Percentiles rank a stretch among this genome's conserved stretches.
These are phyloP conservation scores for Empidonax alnorum DNA, from an alignment of 2,113 vertebrate genomes.

Conservation along the genomic window DNA sequence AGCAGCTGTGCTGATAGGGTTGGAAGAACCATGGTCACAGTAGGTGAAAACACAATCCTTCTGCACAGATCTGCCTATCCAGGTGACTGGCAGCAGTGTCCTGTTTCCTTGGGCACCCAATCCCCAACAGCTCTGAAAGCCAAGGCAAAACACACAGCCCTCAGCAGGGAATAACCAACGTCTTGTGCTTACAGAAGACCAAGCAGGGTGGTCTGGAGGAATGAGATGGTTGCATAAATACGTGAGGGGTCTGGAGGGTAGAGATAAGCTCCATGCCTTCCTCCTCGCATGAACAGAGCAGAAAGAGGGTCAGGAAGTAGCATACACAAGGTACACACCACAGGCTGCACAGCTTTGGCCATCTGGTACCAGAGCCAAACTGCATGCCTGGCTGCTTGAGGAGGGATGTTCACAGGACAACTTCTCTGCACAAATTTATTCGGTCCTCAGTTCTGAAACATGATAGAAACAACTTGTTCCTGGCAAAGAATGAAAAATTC, in stretches of 20 bases:
- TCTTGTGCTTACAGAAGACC: not conserved
- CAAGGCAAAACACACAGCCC: not conserved
- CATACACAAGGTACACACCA: accelerated
- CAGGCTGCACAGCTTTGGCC: accelerated
- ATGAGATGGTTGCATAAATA: accelerated
- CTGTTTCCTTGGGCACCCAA: not conserved
- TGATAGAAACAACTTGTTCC: not conserved
- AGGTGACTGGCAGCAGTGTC: not conserved
- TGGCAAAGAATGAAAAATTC: not conserved
- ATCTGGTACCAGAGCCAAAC: not conserved
- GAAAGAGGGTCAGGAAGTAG: not conserved
- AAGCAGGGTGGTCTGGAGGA: not conserved
- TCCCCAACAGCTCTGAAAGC: not conserved
- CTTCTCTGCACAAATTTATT: not conserved
- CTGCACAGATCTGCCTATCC: not conserved
- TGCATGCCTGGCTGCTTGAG: not conserved
- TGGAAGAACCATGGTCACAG: not conserved
- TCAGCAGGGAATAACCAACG: not conserved
- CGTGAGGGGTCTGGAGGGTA: not conserved
- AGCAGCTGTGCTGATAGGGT: not conserved
- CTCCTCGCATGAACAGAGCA: not conserved
- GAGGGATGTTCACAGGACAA: not conserved
- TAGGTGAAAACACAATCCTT: not conserved
- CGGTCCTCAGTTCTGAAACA: not conserved
- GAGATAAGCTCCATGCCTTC: not conserved